Evolutionary conservation across 2,888 invertebrate species (phyloP).

Genomic region (Drosophila histrio): DNA sequence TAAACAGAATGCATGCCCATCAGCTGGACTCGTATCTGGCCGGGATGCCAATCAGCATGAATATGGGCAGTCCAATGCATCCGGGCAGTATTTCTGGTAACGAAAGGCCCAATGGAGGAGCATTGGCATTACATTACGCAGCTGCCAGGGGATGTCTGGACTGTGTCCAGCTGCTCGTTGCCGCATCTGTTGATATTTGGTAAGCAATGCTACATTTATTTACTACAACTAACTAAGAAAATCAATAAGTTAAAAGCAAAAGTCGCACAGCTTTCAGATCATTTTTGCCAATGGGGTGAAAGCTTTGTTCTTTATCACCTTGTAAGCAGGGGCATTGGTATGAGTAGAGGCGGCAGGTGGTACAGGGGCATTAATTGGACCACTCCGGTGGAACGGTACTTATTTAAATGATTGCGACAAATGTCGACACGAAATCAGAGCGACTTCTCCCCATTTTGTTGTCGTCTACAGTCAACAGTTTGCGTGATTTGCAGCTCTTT

Average conservation of each 20-base stretch:
- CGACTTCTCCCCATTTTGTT: slow-evolving; percentile 37
- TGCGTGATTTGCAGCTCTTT: slow-evolving; percentile 38
- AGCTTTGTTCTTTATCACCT: slow-evolving; percentile 46
- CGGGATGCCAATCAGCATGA: slow-evolving; percentile 68
- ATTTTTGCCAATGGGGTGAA: slow-evolving; percentile 42
- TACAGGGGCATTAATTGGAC: slow-evolving; percentile 13
- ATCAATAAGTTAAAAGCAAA: slow-evolving; percentile 38
- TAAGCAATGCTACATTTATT: slow-evolving; percentile 82
- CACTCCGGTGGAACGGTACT: slow-evolving; percentile 30
- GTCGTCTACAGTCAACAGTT: slow-evolving; percentile 12
- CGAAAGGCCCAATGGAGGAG: slow-evolving; percentile 86
- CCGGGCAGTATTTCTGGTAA: slow-evolving; percentile 83
- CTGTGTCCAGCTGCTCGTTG: slow-evolving; percentile 91
- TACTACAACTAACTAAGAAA: background rate
- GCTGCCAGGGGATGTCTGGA: slow-evolving; percentile 94
- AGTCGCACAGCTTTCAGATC: slow-evolving; percentile 27
- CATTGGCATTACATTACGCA: slow-evolving; percentile 94
- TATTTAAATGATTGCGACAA: slow-evolving; percentile 52
- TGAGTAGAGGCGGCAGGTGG: background rate
- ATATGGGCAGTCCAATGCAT: slow-evolving; percentile 80
- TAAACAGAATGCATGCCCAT: slow-evolving; percentile 83
- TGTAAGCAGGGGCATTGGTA: background rate
- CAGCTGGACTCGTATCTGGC: slow-evolving; percentile 77
- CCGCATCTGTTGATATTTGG: slow-evolving; percentile 92
- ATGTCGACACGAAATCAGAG: slow-evolving; percentile 25